Percentiles rank a stretch among this genome's conserved stretches.
phyloP scores from a whole-genome alignment of 2,888 invertebrate genomes.

The Drosophila fungiperda region DNA sequence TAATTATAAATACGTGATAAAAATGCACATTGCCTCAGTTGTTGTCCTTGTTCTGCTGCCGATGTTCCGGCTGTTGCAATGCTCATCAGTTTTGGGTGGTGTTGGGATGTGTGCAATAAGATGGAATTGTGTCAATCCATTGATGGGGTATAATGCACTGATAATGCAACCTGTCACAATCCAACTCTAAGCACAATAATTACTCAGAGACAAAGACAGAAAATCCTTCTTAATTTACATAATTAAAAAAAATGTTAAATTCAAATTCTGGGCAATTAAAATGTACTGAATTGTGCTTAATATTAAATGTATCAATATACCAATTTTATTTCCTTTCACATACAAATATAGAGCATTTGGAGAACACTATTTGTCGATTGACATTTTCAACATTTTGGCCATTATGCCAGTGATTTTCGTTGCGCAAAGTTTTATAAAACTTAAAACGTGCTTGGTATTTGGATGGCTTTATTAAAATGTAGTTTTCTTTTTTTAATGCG shows the following conservation, averaged over 20 bases:
- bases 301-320: background rate
- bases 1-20: constrained; percentile 76
- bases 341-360: constrained; percentile 8
- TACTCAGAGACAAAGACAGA: accelerated
- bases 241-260: background rate
- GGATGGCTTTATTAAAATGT: constrained; percentile 46
- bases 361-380: background rate
- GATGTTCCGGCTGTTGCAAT: constrained; percentile 22
- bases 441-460: constrained; percentile 56
- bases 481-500: constrained; percentile 41
- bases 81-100: constrained; percentile 24
- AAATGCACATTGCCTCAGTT: constrained; percentile 55
- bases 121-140: constrained; percentile 13
- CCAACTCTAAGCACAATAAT: background rate
- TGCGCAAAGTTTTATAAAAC: constrained; percentile 30
- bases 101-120: constrained; percentile 36
- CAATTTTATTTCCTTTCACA: background rate
- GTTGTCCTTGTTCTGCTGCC: constrained; percentile 33
- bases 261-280: background rate
- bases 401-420: constrained; percentile 13
- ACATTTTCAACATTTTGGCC: constrained; percentile 2
- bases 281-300: background rate
- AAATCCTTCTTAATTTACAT: background rate
- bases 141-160: constrained; percentile 7
- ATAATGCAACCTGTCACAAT: constrained; percentile 4